phyloP scores from a whole-genome alignment of 1,140 invertebrate genomes.

The Dendrolimus punctatus region DNA sequence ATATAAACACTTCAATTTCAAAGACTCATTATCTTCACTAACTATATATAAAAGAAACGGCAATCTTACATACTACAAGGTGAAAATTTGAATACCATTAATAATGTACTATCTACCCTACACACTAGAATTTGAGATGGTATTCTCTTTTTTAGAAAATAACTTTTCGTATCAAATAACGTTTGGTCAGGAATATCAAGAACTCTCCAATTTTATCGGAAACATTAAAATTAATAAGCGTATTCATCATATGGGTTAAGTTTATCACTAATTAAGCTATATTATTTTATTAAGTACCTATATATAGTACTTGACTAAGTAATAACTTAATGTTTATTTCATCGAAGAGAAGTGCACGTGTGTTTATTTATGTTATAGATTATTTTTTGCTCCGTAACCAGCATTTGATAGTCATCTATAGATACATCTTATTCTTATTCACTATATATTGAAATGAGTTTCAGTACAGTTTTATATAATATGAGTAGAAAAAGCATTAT shows the following conservation, averaged over 20 bases:
- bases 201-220: slow-evolving; percentile 62
- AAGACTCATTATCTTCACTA: not conserved
- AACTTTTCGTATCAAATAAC: slow-evolving; percentile 45
- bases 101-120: slow-evolving; percentile 26
- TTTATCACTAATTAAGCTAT: slow-evolving; percentile 40
- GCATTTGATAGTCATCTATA: slow-evolving; percentile 35
- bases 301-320: not conserved
- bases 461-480: slow-evolving; percentile 22
- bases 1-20: no score
- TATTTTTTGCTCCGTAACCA: slow-evolving; percentile 54
- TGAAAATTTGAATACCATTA: slow-evolving; percentile 7
- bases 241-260: slow-evolving; percentile 63
- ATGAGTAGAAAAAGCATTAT: slow-evolving; percentile 12
- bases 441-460: slow-evolving; percentile 20
- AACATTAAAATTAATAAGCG: slow-evolving; percentile 71
- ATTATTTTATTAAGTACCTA: slow-evolving; percentile 13
- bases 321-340: slow-evolving; percentile 13
- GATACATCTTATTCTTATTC: slow-evolving; percentile 34
- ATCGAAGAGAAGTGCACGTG: slow-evolving; percentile 33
- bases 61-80: not conserved
- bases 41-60: not conserved
- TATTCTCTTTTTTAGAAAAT: slow-evolving; percentile 36
- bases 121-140: slow-evolving; percentile 37
- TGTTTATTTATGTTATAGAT: slow-evolving; percentile 26
- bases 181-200: slow-evolving; percentile 67